phyloP scores from a whole-genome alignment of 2,113 vertebrate genomes.

The Lagopus muta region DNA sequence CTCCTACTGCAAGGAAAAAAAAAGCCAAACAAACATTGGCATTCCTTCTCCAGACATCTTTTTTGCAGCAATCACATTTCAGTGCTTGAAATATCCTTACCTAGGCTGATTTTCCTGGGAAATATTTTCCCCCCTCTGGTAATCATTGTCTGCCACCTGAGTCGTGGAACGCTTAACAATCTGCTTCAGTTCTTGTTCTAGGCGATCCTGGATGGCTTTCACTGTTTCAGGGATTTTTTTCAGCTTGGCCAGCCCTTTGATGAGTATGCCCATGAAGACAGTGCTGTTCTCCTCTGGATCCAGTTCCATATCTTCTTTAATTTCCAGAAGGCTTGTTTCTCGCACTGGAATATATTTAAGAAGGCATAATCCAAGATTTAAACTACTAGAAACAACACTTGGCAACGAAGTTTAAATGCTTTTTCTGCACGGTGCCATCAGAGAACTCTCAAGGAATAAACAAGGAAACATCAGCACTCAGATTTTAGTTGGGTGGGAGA shows the following conservation, averaged over 20 bases:
- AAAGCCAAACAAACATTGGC: too few relatives aligned
- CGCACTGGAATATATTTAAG: constrained; percentile 72
- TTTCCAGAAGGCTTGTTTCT: constrained; percentile 84
- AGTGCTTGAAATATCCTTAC: constrained; percentile 62
- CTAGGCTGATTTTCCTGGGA: constrained; percentile 92
- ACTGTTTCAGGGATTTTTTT: constrained; percentile 95
- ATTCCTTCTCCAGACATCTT: neutral
- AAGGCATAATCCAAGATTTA: neutral
- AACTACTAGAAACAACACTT: neutral
- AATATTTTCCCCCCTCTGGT: constrained; percentile 92
- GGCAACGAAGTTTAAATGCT: too few relatives aligned
- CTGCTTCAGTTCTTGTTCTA: constrained; percentile 96
- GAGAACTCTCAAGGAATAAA: neutral
- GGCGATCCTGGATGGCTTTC: constrained; percentile 94
- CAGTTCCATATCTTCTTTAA: constrained; percentile 86
- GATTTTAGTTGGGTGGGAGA: neutral
- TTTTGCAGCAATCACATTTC: neutral
- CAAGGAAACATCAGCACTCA: neutral
- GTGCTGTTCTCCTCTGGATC: constrained; percentile 96
- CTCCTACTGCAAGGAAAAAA: neutral
- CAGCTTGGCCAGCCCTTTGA: constrained; percentile 94
- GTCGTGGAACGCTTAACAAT: constrained; percentile 97
- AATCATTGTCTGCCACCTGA: constrained; percentile 93
- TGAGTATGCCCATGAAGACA: constrained; percentile 96
- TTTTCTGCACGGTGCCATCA: neutral